Evolutionary conservation across 2,797 vertebrate species (phyloP).

Genomic region (Aldrovandia affinis): DNA sequence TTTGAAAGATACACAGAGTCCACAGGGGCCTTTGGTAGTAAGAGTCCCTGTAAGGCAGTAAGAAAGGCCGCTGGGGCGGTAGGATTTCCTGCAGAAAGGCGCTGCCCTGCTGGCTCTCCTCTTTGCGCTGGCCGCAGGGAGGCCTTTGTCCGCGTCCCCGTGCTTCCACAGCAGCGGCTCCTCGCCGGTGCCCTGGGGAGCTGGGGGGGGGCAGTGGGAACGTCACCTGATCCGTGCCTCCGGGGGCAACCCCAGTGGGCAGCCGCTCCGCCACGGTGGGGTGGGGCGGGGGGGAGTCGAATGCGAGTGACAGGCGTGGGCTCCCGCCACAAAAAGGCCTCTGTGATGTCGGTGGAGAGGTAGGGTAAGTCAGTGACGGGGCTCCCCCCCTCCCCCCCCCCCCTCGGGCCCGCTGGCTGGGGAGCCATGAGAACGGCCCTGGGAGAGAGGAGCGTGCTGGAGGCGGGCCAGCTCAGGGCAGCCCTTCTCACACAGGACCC

Average conservation of each 20-base stretch:
- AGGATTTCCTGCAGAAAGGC: background rate
- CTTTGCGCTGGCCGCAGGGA: conserved; percentile 29
- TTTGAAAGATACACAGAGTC: conserved; percentile 32
- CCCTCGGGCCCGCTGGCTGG: conserved; percentile 60
- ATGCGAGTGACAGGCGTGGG: conserved; percentile 62
- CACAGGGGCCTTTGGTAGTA: background rate
- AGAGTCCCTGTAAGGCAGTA: background rate
- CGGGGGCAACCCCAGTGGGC: conserved; percentile 51
- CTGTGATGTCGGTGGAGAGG: conserved; percentile 70
- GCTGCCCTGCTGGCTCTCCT: conserved; percentile 29
- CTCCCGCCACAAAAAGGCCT: conserved; percentile 74
- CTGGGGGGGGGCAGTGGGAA: conserved; percentile 55
- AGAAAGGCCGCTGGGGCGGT: background rate
- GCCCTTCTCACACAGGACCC: conserved; percentile 69
- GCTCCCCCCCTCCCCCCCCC: too few species aligned
- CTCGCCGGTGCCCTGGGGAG: conserved; percentile 17
- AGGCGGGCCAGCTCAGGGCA: conserved; percentile 68
- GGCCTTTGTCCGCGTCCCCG: conserved; percentile 23
- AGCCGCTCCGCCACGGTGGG: conserved; percentile 61
- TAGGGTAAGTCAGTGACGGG: conserved; percentile 56
- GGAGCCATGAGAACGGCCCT: conserved; percentile 77
- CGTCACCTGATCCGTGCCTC: conserved; percentile 70
- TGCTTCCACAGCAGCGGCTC: background rate
- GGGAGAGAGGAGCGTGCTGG: conserved; percentile 73
- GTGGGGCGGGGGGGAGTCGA: conserved; percentile 50